These are phyloP conservation scores for Elanoides forficatus DNA, from an alignment of 2,113 vertebrate species.

Conservation along the genomic window DNA sequence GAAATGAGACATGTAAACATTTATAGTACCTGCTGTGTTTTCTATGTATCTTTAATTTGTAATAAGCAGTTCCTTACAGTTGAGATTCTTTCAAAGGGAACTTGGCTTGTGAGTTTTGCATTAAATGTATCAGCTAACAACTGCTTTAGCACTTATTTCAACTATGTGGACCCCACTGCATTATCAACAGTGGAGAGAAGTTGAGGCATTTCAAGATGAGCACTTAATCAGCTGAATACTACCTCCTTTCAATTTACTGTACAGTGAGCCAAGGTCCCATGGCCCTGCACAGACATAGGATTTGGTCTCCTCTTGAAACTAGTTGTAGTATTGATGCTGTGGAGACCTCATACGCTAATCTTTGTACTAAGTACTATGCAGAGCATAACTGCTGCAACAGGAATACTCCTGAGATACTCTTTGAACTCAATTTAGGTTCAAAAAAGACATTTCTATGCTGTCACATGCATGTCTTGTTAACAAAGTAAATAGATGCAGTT, in stretches of 20 bases:
- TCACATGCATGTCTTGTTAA: not conserved
- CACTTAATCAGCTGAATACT: not conserved
- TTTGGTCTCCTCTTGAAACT: fast-evolving
- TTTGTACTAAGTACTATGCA: not conserved
- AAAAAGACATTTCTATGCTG: not conserved
- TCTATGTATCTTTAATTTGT: not conserved
- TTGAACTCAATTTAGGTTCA: not conserved
- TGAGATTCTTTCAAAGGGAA: not conserved
- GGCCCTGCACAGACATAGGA: fast-evolving
- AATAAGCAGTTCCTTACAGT: not conserved
- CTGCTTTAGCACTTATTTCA: not conserved
- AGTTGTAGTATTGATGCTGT: not conserved
- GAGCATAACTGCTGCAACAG: not conserved
- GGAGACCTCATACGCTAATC: not conserved
- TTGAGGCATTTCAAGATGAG: not conserved
- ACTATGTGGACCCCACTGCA: not conserved
- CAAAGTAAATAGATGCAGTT: not conserved
- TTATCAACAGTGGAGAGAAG: not conserved
- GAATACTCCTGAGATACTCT: not conserved
- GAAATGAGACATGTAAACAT: not conserved
- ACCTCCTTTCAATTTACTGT: not conserved
- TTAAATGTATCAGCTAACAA: not conserved
- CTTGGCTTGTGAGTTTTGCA: not conserved
- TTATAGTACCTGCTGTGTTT: not conserved
- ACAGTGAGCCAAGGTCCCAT: not conserved